These are phyloP conservation scores for Hemicrepidius hirtus DNA, from an alignment of 2,888 invertebrate species.

Conservation along the genomic window DNA sequence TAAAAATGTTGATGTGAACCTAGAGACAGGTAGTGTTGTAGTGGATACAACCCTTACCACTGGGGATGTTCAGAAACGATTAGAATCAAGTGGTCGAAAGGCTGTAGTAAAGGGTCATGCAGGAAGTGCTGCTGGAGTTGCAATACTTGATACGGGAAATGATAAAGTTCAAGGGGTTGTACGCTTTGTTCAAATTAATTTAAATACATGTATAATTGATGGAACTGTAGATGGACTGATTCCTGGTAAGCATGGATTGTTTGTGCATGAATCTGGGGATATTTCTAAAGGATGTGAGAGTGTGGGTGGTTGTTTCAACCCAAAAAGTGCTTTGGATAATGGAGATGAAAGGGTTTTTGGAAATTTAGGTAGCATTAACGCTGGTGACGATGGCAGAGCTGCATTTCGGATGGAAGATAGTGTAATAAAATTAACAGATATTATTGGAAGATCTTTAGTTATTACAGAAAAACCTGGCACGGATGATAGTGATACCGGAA, in stretches of 20 bases:
- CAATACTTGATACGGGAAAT: conserved; percentile 77
- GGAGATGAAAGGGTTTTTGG: conserved; percentile 76
- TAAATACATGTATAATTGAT: conserved; percentile 82
- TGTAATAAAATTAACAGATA: conserved; percentile 80
- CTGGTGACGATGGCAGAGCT: conserved; percentile 78
- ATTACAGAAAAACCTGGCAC: conserved; percentile 80
- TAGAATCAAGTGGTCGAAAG: conserved; percentile 78
- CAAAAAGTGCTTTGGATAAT: conserved; percentile 67
- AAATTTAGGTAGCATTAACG: conserved; percentile 79
- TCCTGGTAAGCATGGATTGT: conserved; percentile 77
- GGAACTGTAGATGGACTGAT: conserved; percentile 88
- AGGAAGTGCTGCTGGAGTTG: conserved; percentile 82
- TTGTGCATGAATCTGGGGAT: conserved; percentile 85
- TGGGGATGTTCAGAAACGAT: conserved; percentile 73
- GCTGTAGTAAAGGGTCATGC: conserved; percentile 89
- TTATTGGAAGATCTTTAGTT: conserved; percentile 87
- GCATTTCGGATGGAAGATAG: conserved; percentile 79
- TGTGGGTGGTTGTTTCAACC: conserved; percentile 79
- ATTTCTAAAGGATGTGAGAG: conserved; percentile 78
- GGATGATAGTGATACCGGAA: conserved; percentile 51
- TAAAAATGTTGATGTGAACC: conserved; percentile 73
- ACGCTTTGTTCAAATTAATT: conserved; percentile 80
- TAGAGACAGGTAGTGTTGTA: conserved; percentile 80
- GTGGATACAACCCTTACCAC: conserved; percentile 81
- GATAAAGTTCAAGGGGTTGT: conserved; percentile 81